Evolutionary conservation across 2,113 vertebrate species (phyloP).

Genomic region (Sinocyclocheilus anshuiensis): DNA sequence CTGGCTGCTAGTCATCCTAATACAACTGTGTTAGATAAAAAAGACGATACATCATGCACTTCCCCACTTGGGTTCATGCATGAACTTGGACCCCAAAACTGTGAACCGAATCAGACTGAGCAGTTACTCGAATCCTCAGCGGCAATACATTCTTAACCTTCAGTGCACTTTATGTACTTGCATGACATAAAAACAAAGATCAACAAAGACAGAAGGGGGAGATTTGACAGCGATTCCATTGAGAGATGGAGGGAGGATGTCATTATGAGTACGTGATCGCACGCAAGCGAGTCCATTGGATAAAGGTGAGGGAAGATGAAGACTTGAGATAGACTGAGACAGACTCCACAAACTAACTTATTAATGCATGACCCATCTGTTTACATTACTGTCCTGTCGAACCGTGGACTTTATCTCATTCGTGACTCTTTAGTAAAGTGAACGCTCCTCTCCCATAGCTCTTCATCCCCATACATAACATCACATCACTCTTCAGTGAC

Average conservation of each 20-base stretch:
- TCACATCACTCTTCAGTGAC: constrained; percentile 16
- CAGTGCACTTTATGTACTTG: background rate
- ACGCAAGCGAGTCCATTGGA: background rate
- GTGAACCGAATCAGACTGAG: background rate
- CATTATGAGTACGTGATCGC: background rate
- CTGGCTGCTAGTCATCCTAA: background rate
- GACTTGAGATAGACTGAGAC: constrained; percentile 8
- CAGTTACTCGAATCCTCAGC: background rate
- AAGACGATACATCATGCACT: background rate
- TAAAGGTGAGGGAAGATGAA: constrained; percentile 3
- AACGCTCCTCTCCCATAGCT: constrained; percentile 11
- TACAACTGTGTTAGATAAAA: background rate
- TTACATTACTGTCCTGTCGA: constrained; percentile 46
- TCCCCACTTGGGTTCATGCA: background rate
- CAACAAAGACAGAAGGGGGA: background rate
- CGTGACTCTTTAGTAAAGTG: background rate
- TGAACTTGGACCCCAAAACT: background rate
- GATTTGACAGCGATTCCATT: background rate
- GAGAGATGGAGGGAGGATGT: background rate
- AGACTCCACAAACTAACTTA: too few relatives aligned
- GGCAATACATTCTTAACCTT: background rate
- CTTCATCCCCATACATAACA: constrained; percentile 27
- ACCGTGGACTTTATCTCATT: constrained; percentile 40
- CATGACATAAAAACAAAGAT: background rate
- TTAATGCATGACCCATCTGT: constrained; percentile 28